Conservation (phyloP, 2,113 vertebrate genomes). For the Riparia riparia region DNA sequence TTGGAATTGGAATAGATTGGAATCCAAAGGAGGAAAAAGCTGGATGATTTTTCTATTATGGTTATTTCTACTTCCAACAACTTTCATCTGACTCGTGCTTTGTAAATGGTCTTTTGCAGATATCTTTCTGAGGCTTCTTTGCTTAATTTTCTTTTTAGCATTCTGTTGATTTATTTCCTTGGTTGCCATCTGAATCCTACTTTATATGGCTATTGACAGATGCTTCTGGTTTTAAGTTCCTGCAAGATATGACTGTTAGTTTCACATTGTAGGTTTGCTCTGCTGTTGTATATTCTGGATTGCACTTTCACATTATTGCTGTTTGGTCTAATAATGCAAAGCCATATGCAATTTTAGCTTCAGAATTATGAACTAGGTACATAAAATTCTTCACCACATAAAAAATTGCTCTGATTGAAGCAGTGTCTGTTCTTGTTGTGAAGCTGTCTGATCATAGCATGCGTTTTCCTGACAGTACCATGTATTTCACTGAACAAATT, state of each 20-base stretch:
- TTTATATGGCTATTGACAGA: constrained; percentile 7
- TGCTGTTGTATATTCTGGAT: background rate
- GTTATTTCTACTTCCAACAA: background rate
- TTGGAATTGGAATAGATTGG: background rate
- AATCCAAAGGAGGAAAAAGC: background rate
- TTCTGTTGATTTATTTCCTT: constrained; percentile 45
- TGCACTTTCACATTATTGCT: background rate
- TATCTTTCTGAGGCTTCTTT: background rate
- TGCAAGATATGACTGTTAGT: background rate
- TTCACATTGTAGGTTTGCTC: background rate
- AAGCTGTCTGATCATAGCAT: background rate
- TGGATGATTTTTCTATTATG: background rate
- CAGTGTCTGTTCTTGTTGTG: background rate
- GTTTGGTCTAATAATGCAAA: background rate
- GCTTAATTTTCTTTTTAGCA: constrained; percentile 28
- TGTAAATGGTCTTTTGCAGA: background rate
- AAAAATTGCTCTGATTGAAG: background rate
- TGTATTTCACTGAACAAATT: background rate
- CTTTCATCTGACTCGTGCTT: background rate
- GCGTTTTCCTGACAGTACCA: background rate
- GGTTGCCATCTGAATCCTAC: background rate
- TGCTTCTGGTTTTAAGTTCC: constrained; percentile 15
- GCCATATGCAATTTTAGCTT: background rate
- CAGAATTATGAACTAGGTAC: background rate
- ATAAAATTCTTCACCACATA: background rate